These are phyloP conservation scores for Tragelaphus scriptus DNA, from an alignment of 2,113 vertebrate genomes.

Conservation along the genomic window DNA sequence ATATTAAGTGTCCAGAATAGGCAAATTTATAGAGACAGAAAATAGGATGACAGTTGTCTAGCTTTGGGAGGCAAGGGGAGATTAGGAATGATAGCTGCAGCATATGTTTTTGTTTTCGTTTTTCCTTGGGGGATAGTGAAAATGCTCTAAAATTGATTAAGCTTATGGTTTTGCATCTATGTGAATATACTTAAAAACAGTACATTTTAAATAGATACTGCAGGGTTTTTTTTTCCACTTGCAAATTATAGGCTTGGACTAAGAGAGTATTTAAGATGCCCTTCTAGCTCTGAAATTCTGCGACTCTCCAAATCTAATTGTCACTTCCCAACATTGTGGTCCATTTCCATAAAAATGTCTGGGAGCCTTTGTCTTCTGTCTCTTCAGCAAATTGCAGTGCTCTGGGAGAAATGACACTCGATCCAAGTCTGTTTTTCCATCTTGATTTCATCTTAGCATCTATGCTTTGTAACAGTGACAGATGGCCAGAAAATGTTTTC, in stretches of 20 bases:
- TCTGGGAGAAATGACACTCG: constrained; percentile 46
- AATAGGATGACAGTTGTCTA: neutral
- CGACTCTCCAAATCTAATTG: neutral
- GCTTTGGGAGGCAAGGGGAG: neutral
- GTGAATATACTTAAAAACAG: neutral
- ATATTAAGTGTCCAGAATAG: neutral
- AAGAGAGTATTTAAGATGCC: neutral
- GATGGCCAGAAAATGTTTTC: constrained; percentile 62
- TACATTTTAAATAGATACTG: neutral
- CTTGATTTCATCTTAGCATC: constrained; percentile 43
- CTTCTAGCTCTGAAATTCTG: constrained; percentile 9
- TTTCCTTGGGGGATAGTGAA: neutral
- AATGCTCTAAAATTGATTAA: neutral
- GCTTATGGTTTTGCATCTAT: neutral
- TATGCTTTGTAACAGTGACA: constrained; percentile 48
- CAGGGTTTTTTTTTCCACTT: neutral
- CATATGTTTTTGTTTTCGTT: neutral
- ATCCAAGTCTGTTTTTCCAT: constrained; percentile 62
- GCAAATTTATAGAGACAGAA: neutral
- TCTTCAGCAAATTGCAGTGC: constrained; percentile 47
- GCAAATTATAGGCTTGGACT: neutral
- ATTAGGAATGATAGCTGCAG: neutral
- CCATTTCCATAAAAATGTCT: neutral
- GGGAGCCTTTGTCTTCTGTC: neutral
- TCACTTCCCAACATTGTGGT: neutral